Percentiles rank a stretch among this genome's conserved stretches.
phyloP scores from a whole-genome alignment of 2,888 invertebrate genomes.

The Lochmaea crataegi region DNA sequence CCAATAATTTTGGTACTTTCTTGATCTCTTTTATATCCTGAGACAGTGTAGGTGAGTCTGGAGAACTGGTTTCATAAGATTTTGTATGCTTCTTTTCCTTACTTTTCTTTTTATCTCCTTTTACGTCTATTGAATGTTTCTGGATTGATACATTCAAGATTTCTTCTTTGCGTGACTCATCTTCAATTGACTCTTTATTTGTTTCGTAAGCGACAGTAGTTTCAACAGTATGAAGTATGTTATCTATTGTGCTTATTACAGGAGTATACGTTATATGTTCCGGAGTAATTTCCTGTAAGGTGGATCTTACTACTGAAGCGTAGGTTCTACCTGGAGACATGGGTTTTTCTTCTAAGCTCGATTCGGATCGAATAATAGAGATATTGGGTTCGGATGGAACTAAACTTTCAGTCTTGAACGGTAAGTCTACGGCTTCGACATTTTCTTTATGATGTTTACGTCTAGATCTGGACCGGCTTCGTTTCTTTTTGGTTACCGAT shows the following conservation, averaged over 20 bases:
- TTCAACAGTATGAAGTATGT: conserved; percentile 20
- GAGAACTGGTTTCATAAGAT: conserved; percentile 12
- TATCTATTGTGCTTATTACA: conserved; percentile 15
- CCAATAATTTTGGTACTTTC: neutral
- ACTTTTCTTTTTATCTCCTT: conserved; percentile 41
- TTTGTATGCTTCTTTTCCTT: conserved; percentile 43
- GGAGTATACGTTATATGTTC: conserved; percentile 7
- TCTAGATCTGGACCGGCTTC: conserved; percentile 18
- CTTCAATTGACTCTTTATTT: neutral
- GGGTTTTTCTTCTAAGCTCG: conserved; percentile 7
- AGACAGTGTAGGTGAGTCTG: neutral
- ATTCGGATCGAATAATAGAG: conserved; percentile 1
- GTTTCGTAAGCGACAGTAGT: conserved; percentile 2
- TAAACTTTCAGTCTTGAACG: neutral
- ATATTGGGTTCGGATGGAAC: neutral
- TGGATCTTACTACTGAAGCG: conserved; percentile 24
- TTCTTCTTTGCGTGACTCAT: conserved; percentile 1
- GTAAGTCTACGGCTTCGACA: neutral
- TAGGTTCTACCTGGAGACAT: conserved; percentile 28
- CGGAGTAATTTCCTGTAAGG: conserved; percentile 14
- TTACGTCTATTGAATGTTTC: conserved; percentile 8
- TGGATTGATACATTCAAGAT: conserved; percentile 1
- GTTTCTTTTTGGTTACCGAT: neutral
- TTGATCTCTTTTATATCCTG: neutral
- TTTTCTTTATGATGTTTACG: conserved; percentile 14